These are phyloP conservation scores for Drosophila meridiana DNA, from an alignment of 2,888 invertebrate species.

Conservation along the genomic window DNA sequence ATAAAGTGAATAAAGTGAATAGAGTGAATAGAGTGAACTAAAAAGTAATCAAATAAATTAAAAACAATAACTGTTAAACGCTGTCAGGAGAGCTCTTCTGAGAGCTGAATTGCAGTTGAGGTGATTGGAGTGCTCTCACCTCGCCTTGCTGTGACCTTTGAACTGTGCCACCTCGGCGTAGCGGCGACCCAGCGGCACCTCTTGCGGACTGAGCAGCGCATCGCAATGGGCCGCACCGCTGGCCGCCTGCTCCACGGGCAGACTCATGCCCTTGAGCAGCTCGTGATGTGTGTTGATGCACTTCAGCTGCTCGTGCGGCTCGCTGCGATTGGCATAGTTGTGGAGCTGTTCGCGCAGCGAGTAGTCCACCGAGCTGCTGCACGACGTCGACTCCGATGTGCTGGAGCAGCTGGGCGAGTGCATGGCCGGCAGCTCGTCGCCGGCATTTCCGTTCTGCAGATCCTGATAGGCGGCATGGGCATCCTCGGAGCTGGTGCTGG, in stretches of 20 bases:
- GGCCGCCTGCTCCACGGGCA: conserved; percentile 54
- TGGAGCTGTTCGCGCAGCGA: conserved; percentile 84
- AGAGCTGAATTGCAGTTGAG: neutral
- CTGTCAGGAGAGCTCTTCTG: neutral
- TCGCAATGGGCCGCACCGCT: conserved; percentile 65
- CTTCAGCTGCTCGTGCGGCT: conserved; percentile 40
- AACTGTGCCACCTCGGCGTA: conserved; percentile 85
- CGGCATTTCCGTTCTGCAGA: conserved; percentile 83
- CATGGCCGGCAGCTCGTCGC: conserved; percentile 47
- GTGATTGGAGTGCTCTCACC: conserved; percentile 50
- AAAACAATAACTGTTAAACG: neutral
- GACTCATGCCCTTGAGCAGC: conserved; percentile 52
- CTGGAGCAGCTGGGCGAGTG: conserved; percentile 50
- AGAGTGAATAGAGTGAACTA: neutral
- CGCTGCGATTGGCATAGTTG: conserved; percentile 81
- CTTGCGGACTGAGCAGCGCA: conserved; percentile 84
- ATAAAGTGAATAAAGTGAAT: neutral
- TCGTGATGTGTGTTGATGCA: conserved; percentile 23
- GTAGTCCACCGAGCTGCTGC: conserved; percentile 83
- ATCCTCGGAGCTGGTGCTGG: conserved; percentile 62
- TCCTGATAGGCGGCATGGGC: conserved; percentile 82
- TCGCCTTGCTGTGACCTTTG: conserved; percentile 80
- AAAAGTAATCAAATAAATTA: neutral
- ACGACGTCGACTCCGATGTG: conserved; percentile 70
- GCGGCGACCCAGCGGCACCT: conserved; percentile 85